These are phyloP conservation scores for Nephrotoma guestfalica DNA, from an alignment of 2,888 invertebrate genomes.

Conservation along the genomic window DNA sequence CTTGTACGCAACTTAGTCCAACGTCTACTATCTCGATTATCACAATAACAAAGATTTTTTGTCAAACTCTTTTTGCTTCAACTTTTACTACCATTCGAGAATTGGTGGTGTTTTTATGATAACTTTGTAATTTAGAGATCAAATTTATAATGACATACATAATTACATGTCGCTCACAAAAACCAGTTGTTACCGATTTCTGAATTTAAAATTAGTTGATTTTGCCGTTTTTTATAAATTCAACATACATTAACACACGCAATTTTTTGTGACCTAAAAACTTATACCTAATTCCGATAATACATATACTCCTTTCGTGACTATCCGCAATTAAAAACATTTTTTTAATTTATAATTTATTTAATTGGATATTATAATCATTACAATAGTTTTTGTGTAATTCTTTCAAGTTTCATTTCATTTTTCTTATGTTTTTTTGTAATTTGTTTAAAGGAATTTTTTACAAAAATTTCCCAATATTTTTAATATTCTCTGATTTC, in stretches of 20 bases:
- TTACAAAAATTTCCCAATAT: background rate
- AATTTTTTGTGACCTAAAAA: background rate
- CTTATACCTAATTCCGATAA: background rate
- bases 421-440: background rate
- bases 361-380: conserved; percentile 5
- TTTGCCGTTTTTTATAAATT: too few relatives aligned
- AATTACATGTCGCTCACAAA: too few relatives aligned
- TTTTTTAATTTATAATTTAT: conserved; percentile 3
- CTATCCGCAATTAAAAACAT: background rate
- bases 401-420: background rate
- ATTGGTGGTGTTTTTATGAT: too few relatives aligned
- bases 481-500: background rate
- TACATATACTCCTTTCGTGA: background rate
- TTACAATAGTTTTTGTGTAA: conserved; percentile 1
- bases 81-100: too few relatives aligned
- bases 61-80: too few relatives aligned
- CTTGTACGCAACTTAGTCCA: too few relatives aligned
- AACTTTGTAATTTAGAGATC: too few relatives aligned
- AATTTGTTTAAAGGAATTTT: background rate
- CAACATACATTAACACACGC: background rate
- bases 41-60: too few relatives aligned
- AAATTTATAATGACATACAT: too few relatives aligned
- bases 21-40: too few relatives aligned
- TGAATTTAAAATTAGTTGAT: too few relatives aligned
- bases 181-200: too few relatives aligned